Base-by-base conservation (phyloP, 1,140 invertebrate species). In the Lordiphosa stackelbergi region DNA sequence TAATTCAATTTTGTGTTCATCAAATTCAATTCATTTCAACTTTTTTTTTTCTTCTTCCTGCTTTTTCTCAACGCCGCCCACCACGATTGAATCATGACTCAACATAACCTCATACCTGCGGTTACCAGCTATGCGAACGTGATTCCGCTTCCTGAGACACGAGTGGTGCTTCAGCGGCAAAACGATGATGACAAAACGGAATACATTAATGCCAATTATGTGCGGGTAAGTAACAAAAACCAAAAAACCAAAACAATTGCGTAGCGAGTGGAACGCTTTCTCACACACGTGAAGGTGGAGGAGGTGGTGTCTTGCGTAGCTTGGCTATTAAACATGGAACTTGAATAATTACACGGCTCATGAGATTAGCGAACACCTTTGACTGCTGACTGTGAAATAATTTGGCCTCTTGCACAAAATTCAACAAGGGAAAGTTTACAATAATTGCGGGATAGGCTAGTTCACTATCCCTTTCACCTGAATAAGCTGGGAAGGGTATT, bases 131-230 rank as follows among this genome's bases (percentile, higher is more conserved):
- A 96, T 89, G 95, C 96, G 37, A 98, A 98, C 89, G 95, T 97
- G 28, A 93, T 97, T 73, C 96, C 96, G 43, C 90, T 96, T 73
- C 95, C 95, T 35, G 94, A 96, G 88, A 96, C 95, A 13, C 91
- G 96, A 70, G 96, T 97, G 2, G 91, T 91, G 24, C 89, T 97
- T 8, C 89, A 90, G 72, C 89, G 89, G 57, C 88, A 92, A 38
- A 92, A 92, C 62, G 92, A 92, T 49, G 93, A 95, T 85, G 91
- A 92, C 5, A 93, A 92, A 59, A 93, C 93, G 31, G 94, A 96
- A 84, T 98, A 97, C 86, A 97, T 98, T 64, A 98, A 98, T 88
- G 96, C 96, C 57, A 97, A 96, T 89, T 95, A 93, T 89, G 92
- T 95, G 73, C 92, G 92, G 86, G 94, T 95, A 88, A 87, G 85